Evolutionary conservation across 2,888 invertebrate genomes (phyloP).

Genomic region (Tipula confusa): DNA sequence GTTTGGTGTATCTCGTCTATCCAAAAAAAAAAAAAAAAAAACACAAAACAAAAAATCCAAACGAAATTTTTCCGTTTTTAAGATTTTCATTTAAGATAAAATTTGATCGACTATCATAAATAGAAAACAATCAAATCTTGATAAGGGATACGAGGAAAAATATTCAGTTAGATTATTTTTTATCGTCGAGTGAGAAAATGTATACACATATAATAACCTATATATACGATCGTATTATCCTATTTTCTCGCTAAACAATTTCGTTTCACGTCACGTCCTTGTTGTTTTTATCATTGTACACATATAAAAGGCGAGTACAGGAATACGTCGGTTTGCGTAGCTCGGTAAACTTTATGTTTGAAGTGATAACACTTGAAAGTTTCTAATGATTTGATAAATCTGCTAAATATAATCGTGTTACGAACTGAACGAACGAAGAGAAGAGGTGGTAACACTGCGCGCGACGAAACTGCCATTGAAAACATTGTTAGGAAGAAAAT

Average conservation of each 20-base stretch:
- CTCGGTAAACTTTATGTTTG: no score
- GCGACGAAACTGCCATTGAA: no score
- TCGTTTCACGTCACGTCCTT: constrained; percentile 6
- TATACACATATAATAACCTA: not conserved
- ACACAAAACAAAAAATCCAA: not conserved
- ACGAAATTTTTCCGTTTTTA: no score
- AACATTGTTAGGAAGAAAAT: no score
- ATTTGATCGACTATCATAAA: constrained; percentile 20
- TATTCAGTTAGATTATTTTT: not conserved
- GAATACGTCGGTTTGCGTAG: no score
- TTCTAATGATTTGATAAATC: no score
- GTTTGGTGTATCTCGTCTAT: not conserved
- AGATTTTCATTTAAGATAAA: constrained; percentile 25
- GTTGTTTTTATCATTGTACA: not conserved
- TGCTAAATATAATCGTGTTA: no score
- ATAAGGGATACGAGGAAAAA: not conserved
- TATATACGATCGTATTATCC: no score
- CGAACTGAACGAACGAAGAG: no score
- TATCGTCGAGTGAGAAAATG: not conserved
- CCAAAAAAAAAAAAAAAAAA: not conserved
- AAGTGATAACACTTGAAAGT: no score
- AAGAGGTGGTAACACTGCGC: no score
- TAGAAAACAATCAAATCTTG: constrained; percentile 25
- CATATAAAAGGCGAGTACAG: no score
- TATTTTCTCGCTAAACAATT: not conserved